Base-by-base conservation (phyloP, 2,888 invertebrate species). In the Pilophorus perplexus region DNA sequence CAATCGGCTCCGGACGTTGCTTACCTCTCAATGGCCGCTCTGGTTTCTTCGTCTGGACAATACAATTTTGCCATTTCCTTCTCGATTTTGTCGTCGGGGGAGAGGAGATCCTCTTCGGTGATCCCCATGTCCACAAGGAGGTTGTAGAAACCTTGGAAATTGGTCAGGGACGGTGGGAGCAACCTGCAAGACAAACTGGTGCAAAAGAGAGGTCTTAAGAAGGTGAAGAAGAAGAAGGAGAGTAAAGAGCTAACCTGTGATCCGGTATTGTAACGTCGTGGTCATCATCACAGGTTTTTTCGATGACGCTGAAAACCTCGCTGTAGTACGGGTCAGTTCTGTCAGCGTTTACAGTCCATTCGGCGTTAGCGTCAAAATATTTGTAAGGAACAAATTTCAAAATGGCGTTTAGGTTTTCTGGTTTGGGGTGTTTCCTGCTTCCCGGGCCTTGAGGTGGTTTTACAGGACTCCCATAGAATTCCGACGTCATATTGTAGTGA, bases 71-170 rank as follows among this genome's bases (percentile, higher is more conserved):
- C 23, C 46, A 62, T 16, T 20, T 62, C 38, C 22, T 18, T 38
- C 2, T 55, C 38, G 6, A 55, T 2, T 22, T 55, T n/a, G 5
- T 55, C 62, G 25, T 40, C 10, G 3, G 59, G 6, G 2, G 5
- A 20, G 6, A 28, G n/a, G 2, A 46, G 6, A 46, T 62, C 46
- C 5, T 18, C 28, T 14, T 44, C 28, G n/a, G 44, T 27, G 20
- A 27, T 46, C 20, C 22, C 48, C 1, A 62, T 20, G n/a, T 62
- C 62, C 28, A 33, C 14, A 8, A 62, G 16, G 5, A 62, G 8
- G 16, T 62, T 62, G 28, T 62, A 33, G n/a, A 62, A 62, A 2
- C 46, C 62, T 18, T 46, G 38, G n/a, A 46, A 44, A 4, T 27
- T 27, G 8, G 27, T 33, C 12, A 20, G 10, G 20, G 33, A 38